Conservation (phyloP, 2,113 vertebrate genomes). For the Melozone crissalis region DNA sequence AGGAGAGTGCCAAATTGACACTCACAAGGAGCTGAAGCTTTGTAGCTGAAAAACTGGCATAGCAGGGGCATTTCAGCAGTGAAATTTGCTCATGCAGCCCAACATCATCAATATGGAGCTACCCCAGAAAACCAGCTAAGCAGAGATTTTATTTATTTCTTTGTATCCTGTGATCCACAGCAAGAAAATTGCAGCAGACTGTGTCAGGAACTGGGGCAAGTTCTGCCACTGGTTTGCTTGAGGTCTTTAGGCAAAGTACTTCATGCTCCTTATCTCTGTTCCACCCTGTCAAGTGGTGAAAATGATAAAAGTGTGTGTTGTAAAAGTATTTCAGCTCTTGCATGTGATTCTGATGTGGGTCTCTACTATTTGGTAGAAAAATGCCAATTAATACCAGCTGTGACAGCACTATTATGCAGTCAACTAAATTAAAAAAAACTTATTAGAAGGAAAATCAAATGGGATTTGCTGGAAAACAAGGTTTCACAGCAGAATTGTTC, state of each 20-base stretch:
- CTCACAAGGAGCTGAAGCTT: neutral
- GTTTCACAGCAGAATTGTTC: neutral
- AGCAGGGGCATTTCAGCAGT: neutral
- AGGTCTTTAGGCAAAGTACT: neutral
- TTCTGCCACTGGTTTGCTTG: neutral
- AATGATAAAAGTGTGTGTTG: rapidly evolving
- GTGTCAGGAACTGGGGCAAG: neutral
- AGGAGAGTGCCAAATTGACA: neutral
- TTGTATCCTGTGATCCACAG: neutral
- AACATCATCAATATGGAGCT: neutral
- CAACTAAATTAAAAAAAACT: neutral
- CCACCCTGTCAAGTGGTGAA: neutral
- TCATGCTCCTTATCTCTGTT: neutral
- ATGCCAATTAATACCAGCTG: neutral
- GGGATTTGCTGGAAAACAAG: neutral
- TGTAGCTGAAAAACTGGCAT: neutral
- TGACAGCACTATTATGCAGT: neutral
- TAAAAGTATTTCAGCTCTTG: neutral
- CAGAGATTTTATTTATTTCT: neutral
- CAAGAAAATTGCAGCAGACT: neutral
- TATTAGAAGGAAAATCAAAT: constrained; percentile 7
- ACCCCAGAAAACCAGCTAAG: neutral
- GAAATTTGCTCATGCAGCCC: neutral
- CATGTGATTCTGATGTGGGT: neutral
- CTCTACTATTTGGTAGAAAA: neutral